Conservation (phyloP, 2,113 vertebrate genomes). For the Eidolon helvum region DNA sequence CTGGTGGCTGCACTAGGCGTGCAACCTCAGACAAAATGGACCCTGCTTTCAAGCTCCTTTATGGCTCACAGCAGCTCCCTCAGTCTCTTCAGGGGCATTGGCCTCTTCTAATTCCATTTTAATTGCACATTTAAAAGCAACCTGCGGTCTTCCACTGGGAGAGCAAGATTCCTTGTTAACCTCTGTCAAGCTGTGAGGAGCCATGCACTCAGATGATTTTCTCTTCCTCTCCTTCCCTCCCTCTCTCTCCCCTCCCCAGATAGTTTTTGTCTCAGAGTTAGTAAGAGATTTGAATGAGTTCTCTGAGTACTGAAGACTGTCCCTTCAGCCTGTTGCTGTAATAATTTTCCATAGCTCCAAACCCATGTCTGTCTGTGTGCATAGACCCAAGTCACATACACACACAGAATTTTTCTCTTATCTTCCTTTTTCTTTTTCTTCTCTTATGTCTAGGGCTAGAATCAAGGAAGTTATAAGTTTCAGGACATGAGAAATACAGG, state of each 20-base stretch:
- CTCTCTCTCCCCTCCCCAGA: background rate
- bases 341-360: slow-evolving; percentile 76
- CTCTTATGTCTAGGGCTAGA: background rate
- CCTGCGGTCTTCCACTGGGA: background rate
- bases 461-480: slow-evolving; percentile 43
- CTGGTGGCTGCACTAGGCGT: background rate
- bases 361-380: slow-evolving; percentile 9
- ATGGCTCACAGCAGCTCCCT: background rate
- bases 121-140: slow-evolving; percentile 32
- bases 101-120: slow-evolving; percentile 17
- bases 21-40: background rate
- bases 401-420: background rate
- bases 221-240: background rate
- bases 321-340: slow-evolving; percentile 82
- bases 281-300: slow-evolving; percentile 70
- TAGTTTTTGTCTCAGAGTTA: slow-evolving; percentile 40
- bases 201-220: background rate
- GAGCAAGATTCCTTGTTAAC: slow-evolving; percentile 32
- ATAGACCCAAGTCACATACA: background rate
- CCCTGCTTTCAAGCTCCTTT: background rate
- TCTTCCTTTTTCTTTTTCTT: slow-evolving; percentile 7
- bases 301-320: slow-evolving; percentile 68
- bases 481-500: background rate
- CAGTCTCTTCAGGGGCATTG: background rate
- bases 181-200: background rate